Percentiles rank a stretch among this genome's conserved stretches.
These are phyloP conservation scores for Trematocara unimaculatum DNA, from an alignment of 2,113 vertebrate species.

Conservation along the genomic window DNA sequence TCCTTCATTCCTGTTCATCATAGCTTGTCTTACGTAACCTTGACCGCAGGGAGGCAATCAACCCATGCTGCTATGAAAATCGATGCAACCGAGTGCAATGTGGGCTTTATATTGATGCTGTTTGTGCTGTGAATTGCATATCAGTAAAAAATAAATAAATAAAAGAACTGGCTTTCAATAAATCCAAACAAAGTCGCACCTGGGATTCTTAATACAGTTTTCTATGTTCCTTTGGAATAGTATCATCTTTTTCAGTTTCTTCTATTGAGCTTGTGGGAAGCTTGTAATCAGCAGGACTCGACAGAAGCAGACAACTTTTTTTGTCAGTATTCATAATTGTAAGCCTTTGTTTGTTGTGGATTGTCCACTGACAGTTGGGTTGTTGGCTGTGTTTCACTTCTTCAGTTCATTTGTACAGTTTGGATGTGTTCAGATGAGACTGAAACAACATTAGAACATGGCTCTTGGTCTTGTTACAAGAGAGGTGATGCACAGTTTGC, in stretches of 20 bases:
- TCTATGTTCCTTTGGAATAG: not conserved
- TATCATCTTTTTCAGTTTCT: not conserved
- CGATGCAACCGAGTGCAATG: slow-evolving; percentile 23
- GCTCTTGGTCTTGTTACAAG: not conserved
- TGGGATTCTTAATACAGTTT: not conserved
- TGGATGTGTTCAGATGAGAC: not conserved
- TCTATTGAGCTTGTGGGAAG: not conserved
- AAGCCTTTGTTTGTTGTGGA: not conserved
- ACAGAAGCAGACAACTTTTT: not conserved
- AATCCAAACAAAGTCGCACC: not conserved
- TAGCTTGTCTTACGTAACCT: slow-evolving; percentile 35
- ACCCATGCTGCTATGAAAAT: not conserved
- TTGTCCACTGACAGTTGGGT: not conserved
- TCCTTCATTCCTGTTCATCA: slow-evolving; percentile 15
- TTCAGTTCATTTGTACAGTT: not conserved
- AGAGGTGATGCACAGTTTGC: not conserved
- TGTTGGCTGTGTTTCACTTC: not conserved
- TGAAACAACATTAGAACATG: not conserved
- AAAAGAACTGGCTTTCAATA: not conserved
- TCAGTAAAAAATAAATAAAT: not conserved
- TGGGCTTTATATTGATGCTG: slow-evolving; percentile 3
- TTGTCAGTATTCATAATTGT: not conserved
- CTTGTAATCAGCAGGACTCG: not conserved
- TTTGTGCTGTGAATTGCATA: not conserved
- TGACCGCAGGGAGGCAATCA: slow-evolving; percentile 24